Evolutionary conservation across 2,113 vertebrate genomes (phyloP).

Genomic region (Paralichthys olivaceus): DNA sequence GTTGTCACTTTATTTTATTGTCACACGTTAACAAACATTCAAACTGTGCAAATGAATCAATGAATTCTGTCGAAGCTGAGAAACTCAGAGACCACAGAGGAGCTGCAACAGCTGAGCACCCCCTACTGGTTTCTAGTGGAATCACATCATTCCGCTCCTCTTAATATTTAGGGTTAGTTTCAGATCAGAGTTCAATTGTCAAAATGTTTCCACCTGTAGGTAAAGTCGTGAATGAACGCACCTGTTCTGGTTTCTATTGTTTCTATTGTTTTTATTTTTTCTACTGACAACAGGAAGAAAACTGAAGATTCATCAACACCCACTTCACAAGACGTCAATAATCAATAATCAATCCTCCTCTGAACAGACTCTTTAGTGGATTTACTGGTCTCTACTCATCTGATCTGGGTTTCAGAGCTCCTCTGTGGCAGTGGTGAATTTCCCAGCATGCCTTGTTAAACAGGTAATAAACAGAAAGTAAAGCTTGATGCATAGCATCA

Average conservation of each 20-base stretch:
- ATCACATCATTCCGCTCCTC: neutral
- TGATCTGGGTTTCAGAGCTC: neutral
- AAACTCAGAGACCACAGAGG: conserved; percentile 44
- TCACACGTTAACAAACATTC: conserved; percentile 63
- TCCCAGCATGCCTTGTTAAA: conserved; percentile 63
- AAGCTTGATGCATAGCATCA: conserved; percentile 81
- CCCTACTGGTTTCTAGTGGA: neutral
- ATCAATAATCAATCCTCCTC: neutral
- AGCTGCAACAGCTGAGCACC: neutral
- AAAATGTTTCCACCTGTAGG: no score
- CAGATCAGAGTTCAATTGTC: no score
- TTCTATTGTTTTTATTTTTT: no score
- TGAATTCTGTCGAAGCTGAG: conserved; percentile 32
- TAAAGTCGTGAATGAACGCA: no score
- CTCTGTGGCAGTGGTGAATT: conserved; percentile 41
- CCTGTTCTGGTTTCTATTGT: no score
- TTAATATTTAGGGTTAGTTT: no score
- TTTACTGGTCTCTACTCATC: neutral
- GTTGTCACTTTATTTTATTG: conserved; percentile 43
- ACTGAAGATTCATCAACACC: neutral
- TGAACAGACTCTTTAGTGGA: neutral
- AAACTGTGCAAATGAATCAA: conserved; percentile 70
- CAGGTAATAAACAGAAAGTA: conserved; percentile 61
- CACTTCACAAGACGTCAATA: neutral
- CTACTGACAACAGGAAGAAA: neutral